Evolutionary conservation across 2,797 vertebrate species (phyloP).

Genomic region (Thalassophryne amazonica): DNA sequence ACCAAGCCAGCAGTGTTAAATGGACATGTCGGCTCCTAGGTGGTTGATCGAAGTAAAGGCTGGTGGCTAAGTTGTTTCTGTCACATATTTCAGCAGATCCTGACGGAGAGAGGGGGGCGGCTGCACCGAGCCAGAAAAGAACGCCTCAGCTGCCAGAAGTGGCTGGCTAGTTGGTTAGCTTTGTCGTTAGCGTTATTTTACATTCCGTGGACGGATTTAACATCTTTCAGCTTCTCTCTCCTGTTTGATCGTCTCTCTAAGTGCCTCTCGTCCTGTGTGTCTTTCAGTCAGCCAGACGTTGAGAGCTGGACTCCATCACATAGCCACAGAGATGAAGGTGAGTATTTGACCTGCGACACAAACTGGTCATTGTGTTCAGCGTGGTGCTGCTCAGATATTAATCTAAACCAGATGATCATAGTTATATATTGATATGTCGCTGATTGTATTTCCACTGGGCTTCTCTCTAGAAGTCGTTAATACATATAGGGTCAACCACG

Average conservation of each 20-base stretch:
- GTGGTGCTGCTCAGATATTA: no score
- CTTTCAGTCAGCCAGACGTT: constrained; percentile 68
- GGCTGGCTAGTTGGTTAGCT: constrained; percentile 59
- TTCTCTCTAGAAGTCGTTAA: no score
- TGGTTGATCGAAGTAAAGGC: neutral
- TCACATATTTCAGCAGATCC: constrained; percentile 44
- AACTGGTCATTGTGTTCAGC: neutral
- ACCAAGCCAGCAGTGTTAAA: neutral
- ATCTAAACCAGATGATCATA: no score
- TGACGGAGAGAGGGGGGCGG: constrained; percentile 31
- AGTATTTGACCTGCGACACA: constrained; percentile 50
- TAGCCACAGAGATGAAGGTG: constrained; percentile 95
- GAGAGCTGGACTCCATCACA: constrained; percentile 92
- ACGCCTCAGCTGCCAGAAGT: constrained; percentile 60
- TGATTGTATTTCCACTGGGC: no score
- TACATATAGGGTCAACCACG: no score
- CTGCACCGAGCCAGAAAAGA: constrained; percentile 49
- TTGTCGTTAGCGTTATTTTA: constrained; percentile 36
- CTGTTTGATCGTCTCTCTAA: neutral
- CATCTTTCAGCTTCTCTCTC: neutral
- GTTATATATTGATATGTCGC: no score
- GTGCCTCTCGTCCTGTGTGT: constrained; percentile 25
- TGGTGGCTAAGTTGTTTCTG: constrained; percentile 11
- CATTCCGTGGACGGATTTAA: constrained; percentile 12
- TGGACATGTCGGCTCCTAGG: neutral